These are phyloP conservation scores for Rhinoraja longicauda DNA, from an alignment of 2,797 vertebrate species.

Conservation along the genomic window DNA sequence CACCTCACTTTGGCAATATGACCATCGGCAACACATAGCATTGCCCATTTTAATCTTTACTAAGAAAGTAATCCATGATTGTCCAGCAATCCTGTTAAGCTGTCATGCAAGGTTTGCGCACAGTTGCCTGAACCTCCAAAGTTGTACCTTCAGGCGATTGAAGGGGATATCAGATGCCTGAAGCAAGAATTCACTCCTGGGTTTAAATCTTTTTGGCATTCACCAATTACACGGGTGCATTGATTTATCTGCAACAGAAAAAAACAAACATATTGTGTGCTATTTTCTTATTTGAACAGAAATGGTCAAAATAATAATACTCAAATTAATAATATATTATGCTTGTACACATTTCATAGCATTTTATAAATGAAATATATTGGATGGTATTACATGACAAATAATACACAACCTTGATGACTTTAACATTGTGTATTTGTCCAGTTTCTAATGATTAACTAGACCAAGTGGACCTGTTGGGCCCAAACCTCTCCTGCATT, in stretches of 20 bases:
- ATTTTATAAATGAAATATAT: neutral
- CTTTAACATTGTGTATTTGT: neutral
- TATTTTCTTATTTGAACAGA: neutral
- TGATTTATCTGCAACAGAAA: neutral
- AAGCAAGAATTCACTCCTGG: neutral
- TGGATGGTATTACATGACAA: neutral
- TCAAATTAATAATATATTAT: neutral
- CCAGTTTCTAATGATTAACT: neutral
- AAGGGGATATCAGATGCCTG: neutral
- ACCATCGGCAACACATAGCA: neutral
- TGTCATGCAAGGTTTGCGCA: neutral
- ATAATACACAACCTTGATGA: neutral
- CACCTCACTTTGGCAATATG: neutral
- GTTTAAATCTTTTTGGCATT: neutral
- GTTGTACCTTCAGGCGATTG: neutral
- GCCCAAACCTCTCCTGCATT: too few species aligned
- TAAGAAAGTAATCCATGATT: neutral
- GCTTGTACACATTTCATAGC: neutral
- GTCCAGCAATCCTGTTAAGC: neutral
- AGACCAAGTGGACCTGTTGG: too few species aligned
- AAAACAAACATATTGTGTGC: too few species aligned
- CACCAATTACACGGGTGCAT: neutral
- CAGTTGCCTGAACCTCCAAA: neutral
- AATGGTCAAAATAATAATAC: neutral
- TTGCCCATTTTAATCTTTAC: constrained; percentile 1